A percentile compares a stretch with the other conserved stretches of the same genome.
Evolutionary conservation across 2,113 vertebrate species (phyloP).

Genomic region (Turnix velox): DNA sequence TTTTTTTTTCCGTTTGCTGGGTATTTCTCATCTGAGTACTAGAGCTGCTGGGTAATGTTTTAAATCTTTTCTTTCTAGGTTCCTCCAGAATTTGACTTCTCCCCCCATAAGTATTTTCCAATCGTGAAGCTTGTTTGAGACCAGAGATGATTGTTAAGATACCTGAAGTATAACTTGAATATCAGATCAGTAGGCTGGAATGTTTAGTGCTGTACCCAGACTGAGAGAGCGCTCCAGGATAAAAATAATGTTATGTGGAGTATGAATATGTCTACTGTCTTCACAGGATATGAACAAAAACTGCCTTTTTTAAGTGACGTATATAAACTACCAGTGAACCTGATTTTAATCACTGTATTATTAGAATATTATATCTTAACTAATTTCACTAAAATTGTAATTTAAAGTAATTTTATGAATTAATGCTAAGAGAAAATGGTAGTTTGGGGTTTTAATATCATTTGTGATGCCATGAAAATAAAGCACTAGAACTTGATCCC

Average conservation of each 20-base stretch:
- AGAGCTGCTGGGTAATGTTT: not conserved
- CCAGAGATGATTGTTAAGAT: not conserved
- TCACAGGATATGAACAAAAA: too few relatives aligned
- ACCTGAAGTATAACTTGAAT: not conserved
- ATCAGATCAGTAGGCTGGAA: not conserved
- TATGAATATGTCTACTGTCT: slow-evolving; percentile 49
- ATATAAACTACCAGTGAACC: slow-evolving; percentile 29
- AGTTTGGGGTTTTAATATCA: slow-evolving; percentile 54
- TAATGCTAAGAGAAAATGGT: not conserved
- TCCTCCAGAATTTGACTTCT: slow-evolving; percentile 97
- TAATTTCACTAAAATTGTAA: slow-evolving; percentile 61
- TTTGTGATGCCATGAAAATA: slow-evolving; percentile 30
- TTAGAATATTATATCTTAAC: slow-evolving; percentile 4
- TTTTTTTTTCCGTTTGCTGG: not conserved
- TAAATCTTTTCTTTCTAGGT: slow-evolving; percentile 70
- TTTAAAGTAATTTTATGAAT: slow-evolving; percentile 50
- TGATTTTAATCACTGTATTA: slow-evolving; percentile 33
- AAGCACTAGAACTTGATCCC: not conserved
- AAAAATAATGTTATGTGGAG: slow-evolving; percentile 24
- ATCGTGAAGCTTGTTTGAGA: slow-evolving; percentile 94
- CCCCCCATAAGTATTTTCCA: slow-evolving; percentile 96
- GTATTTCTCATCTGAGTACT: not conserved
- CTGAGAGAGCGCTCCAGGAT: not conserved
- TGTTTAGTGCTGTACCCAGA: not conserved
- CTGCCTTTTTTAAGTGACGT: slow-evolving; percentile 61